Percentiles rank a stretch among this genome's conserved stretches.
Evolutionary conservation across 2,113 vertebrate species (phyloP).

Genomic region (Pangasianodon gigas): DNA sequence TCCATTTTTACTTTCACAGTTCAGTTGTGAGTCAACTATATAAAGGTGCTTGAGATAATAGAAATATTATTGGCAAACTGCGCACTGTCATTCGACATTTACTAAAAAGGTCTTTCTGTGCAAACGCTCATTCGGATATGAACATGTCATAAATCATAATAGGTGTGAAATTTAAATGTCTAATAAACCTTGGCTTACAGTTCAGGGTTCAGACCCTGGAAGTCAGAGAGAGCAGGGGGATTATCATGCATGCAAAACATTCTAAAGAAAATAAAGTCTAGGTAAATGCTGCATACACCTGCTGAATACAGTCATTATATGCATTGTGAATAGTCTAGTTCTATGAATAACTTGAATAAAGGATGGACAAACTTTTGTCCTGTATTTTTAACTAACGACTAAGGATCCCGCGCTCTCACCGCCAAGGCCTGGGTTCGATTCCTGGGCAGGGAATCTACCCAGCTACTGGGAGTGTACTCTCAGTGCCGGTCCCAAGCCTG

Average conservation of each 20-base stretch:
- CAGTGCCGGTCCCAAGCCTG: too few relatives aligned
- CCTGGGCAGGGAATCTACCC: too few relatives aligned
- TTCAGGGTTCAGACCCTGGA: constrained; percentile 26
- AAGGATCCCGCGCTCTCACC: too few relatives aligned
- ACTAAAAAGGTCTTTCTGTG: constrained; percentile 35
- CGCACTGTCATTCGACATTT: constrained; percentile 21
- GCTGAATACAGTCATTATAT: background rate
- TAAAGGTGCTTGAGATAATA: constrained; percentile 29
- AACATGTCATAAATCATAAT: constrained; percentile 24
- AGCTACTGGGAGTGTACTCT: too few relatives aligned
- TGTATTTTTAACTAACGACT: background rate
- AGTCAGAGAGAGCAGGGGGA: background rate
- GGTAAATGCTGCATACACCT: background rate
- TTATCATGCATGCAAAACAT: constrained; percentile 26
- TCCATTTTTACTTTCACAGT: constrained; percentile 41
- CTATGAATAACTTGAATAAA: background rate
- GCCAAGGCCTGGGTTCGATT: too few relatives aligned
- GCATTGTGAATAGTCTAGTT: background rate
- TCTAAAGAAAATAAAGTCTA: background rate
- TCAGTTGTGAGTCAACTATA: constrained; percentile 10
- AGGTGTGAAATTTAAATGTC: constrained; percentile 25
- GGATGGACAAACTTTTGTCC: background rate
- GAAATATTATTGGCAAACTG: constrained; percentile 21
- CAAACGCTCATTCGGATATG: constrained; percentile 21
- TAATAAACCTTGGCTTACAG: constrained; percentile 32